A percentile compares a stretch with the other conserved stretches of the same genome.
Conservation (phyloP, 2,888 invertebrate species). For the Pseudanteris insignis region DNA sequence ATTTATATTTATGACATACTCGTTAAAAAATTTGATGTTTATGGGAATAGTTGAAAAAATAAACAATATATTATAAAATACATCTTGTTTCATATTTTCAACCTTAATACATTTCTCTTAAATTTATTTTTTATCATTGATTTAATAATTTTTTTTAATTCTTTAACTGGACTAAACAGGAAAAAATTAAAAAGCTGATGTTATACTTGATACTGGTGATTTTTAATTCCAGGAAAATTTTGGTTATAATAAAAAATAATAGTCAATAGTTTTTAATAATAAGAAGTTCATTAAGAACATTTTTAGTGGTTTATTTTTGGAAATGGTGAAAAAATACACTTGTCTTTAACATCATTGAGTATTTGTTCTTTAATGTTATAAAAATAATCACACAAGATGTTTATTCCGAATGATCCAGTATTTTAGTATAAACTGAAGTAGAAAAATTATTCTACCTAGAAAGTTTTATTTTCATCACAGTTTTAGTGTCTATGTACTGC, state of each 20-base stretch:
- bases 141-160: constrained; percentile 63
- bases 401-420: no score
- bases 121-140: neutral
- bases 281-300: no score
- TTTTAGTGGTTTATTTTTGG: no score
- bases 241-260: constrained; percentile 62
- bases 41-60: constrained; percentile 35
- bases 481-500: no score
- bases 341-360: no score
- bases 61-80: constrained; percentile 36
- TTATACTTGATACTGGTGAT: constrained; percentile 92
- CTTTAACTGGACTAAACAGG: constrained; percentile 74
- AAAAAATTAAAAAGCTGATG: constrained; percentile 90
- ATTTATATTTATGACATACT: constrained; percentile 43
- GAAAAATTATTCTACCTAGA: no score
- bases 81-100: neutral
- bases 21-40: constrained; percentile 43
- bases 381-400: no score
- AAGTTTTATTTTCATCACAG: no score
- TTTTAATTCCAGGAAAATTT: constrained; percentile 82
- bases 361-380: no score
- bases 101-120: neutral
- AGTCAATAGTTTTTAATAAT: no score
- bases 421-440: no score
- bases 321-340: no score